Base-by-base conservation (phyloP, 2,113 vertebrate genomes). In the Trichomycterus rosablanca region DNA sequence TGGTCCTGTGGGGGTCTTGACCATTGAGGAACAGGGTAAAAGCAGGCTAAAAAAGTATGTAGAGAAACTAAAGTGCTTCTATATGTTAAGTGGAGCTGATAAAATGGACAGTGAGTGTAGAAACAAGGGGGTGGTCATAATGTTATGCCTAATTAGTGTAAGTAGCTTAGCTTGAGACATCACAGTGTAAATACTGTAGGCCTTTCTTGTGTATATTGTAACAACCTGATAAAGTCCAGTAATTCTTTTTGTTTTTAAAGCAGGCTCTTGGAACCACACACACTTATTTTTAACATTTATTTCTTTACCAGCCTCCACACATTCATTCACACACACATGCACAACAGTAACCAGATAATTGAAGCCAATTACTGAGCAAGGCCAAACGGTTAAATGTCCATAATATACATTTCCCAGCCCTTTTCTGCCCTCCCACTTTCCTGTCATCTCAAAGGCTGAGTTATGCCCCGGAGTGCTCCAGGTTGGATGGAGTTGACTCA, bases 341-440 rank as follows among this genome's bases (percentile, higher is more conserved):
- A 64, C 59, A 12, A 32, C 30, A 32, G 30, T 4, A 32, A 4
- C 20, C 22, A 91, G 90, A 93, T 90, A 91, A 93, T 93, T 91
- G 93, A 95, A 97, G 92, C 92, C 91, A 95, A 97, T 95, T 95
- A 96, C 90, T 90, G 88, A 89, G 77, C 70, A 83, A 87, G 90
- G 90, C 89, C 87, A 88, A 83, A 84, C 77, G 80, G 83, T 84
- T 87, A 86, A 45, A 87, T 84, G 83, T 83, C 80, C 66, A 76
- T 85, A 83, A 86, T 86, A 85, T 84, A 83, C 83, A 83, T 89
- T 88, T 87, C 84, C 82, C 81, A 83, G 82, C 73, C 77, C 75
- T 76, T 78, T 78, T 76, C 78, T 71, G 66, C 76, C 72, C 71
- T 74, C 72, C 78, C 76, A 24, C 32, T 79, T 54, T 76, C 80